Evolutionary conservation across 2,113 vertebrate genomes (phyloP), one percentile per base, ranked within the genome.

Genomic region (Narcine bancroftii): DNA sequence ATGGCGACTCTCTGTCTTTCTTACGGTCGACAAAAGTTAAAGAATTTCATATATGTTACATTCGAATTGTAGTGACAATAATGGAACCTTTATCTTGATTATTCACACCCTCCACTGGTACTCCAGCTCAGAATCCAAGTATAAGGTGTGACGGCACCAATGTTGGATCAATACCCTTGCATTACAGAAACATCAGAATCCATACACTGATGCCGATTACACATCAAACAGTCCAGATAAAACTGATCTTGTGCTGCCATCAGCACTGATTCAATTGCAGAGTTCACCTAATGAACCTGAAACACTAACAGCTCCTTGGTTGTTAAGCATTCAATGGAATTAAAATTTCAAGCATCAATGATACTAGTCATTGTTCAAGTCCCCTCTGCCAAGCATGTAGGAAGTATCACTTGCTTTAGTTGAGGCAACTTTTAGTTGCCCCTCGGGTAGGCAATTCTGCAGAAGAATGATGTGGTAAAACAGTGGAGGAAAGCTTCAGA

Each of bases 261-360:
- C 50, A 36, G 6, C 53, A 7, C 15, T 36, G 36, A 87, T 60
- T 60, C 81, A 63, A 87, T 87, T 39, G 4, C 6, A 19, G 17
- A 15, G 6, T 87, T 60, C 50, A 39, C 2, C 33, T 60, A 56
- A 87, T 63, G 53, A 87, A 87, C n/a, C 56, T 36, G n/a, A 36
- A 87, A 63, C 53, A 87, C 53, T 60, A 39, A 36, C 50, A 63
- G 81, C 81, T 63, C 53, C 13, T 29, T 42, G 6, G 60, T 83
- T 87, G 60, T 87, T 63, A 53, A 87, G 33, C 53, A 33, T 56
- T 87, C 33, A 87, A 42, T 60, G n/a, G 81, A 63, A 63, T 87
- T 87, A 87, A 87, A 13, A 1, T 87, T 36, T 17, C 15, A 36
- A 33, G 15, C n/a, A 7, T n/a, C 81, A n/a, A 21, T 87, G 53